Percentiles rank a stretch among this genome's conserved stretches.
Conservation (phyloP, 2,888 invertebrate species). For the Sinotaia quadrata region DNA sequence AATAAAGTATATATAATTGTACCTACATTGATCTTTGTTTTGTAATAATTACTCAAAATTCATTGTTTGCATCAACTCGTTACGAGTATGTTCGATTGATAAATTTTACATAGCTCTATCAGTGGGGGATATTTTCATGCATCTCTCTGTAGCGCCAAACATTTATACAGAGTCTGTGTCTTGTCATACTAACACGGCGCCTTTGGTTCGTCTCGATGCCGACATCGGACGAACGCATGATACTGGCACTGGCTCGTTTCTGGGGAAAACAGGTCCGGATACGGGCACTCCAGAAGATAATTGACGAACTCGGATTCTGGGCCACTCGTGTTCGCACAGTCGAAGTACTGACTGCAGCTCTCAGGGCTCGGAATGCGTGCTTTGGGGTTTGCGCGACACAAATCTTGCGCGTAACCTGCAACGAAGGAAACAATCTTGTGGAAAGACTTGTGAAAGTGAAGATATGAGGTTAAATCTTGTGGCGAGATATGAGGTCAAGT, state of each 20-base stretch:
- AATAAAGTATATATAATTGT: too few species aligned
- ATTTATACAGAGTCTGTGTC: background rate
- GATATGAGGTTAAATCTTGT: too few species aligned
- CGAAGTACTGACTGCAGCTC: conserved; percentile 47
- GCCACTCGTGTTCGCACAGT: conserved; percentile 44
- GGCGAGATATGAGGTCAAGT: too few species aligned
- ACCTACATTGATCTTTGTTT: too few species aligned
- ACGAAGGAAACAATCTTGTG: background rate
- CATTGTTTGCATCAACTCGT: too few species aligned
- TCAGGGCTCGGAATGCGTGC: conserved; percentile 42
- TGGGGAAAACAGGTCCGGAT: conserved; percentile 48
- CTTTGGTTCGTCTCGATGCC: conserved; percentile 43
- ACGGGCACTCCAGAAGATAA: conserved; percentile 53
- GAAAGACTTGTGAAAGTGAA: background rate
- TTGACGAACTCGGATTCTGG: conserved; percentile 39
- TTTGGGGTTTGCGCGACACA: conserved; percentile 43
- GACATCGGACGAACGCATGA: conserved; percentile 45
- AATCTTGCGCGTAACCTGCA: conserved; percentile 40
- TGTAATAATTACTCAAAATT: too few species aligned
- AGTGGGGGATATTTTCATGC: conserved; percentile 1
- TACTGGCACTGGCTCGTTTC: conserved; percentile 43
- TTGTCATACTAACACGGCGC: conserved; percentile 47
- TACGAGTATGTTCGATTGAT: too few species aligned
- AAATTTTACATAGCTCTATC: background rate
- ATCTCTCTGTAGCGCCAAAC: too few species aligned